Conservation (phyloP, 2,888 invertebrate species). For the Tetragonisca angustula region DNA sequence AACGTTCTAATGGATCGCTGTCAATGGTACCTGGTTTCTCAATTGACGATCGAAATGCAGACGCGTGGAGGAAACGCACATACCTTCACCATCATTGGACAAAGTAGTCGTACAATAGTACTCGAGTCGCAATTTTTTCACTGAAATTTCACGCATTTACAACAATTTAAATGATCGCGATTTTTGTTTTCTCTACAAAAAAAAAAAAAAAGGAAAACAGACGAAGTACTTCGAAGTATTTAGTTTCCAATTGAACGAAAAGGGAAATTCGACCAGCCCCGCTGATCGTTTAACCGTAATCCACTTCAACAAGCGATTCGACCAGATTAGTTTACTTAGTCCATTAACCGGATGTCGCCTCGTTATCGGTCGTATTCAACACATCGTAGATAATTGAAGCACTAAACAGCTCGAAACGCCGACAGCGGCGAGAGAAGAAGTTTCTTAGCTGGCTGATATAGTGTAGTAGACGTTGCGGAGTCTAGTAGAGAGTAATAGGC, state of each 20-base stretch:
- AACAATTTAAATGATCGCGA: neutral
- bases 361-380: conserved; percentile 32
- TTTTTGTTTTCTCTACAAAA: neutral
- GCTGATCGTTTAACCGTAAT: conserved; percentile 8
- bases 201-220: neutral
- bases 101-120: neutral
- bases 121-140: neutral
- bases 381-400: conserved; percentile 18
- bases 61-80: neutral
- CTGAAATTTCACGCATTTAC: neutral
- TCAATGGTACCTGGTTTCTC: neutral
- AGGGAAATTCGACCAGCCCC: neutral
- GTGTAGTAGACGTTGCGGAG: neutral
- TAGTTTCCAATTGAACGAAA: neutral
- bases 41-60: neutral
- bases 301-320: neutral
- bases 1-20: neutral
- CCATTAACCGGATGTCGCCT: neutral
- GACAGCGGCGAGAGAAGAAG: neutral
- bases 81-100: neutral
- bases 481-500: conserved; percentile 38
- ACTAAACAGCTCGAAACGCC: neutral
- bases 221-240: neutral
- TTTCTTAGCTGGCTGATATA: conserved; percentile 12
- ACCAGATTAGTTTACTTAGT: neutral